Conservation (phyloP, 2,113 vertebrate genomes). For the Sinocyclocheilus rhinocerous region DNA sequence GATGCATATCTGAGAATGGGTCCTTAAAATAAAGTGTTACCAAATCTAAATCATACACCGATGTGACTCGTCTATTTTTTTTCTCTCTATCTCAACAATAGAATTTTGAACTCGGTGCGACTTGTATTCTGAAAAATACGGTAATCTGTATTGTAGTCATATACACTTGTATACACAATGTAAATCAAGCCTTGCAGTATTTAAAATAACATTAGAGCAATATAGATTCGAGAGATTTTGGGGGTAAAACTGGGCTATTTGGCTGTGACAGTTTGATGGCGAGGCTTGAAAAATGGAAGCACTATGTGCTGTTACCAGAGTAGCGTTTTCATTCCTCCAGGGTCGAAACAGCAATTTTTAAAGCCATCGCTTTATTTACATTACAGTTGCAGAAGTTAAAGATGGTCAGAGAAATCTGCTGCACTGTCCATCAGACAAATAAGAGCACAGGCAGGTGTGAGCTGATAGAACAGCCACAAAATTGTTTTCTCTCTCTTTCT, state of each 20-base stretch:
- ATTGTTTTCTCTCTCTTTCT: constrained; percentile 44
- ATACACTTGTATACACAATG: not conserved
- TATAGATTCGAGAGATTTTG: constrained; percentile 24
- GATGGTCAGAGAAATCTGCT: constrained; percentile 49
- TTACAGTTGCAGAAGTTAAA: constrained; percentile 46
- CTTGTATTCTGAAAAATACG: not conserved
- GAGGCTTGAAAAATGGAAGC: constrained; percentile 52
- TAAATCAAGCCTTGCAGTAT: not conserved
- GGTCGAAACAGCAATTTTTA: constrained; percentile 59
- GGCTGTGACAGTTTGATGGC: constrained; percentile 48
- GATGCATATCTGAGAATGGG: too few relatives aligned
- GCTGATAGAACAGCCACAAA: constrained; percentile 48
- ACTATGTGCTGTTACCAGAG: constrained; percentile 44
- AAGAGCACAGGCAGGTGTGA: constrained; percentile 27
- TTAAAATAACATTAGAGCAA: not conserved
- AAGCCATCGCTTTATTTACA: constrained; percentile 58
- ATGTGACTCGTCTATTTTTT: not conserved
- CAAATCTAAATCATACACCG: not conserved
- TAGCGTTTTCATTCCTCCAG: constrained; percentile 54
- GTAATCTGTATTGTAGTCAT: not conserved
- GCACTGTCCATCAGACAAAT: constrained; percentile 54
- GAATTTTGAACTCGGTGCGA: not conserved
- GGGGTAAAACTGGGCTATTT: constrained; percentile 35
- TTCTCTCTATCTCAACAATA: not conserved
- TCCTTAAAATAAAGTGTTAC: too few relatives aligned